A percentile compares a stretch with the other conserved stretches of the same genome.
phyloP scores from a whole-genome alignment of 1,140 invertebrate genomes.

The Asbolus verrucosus region DNA sequence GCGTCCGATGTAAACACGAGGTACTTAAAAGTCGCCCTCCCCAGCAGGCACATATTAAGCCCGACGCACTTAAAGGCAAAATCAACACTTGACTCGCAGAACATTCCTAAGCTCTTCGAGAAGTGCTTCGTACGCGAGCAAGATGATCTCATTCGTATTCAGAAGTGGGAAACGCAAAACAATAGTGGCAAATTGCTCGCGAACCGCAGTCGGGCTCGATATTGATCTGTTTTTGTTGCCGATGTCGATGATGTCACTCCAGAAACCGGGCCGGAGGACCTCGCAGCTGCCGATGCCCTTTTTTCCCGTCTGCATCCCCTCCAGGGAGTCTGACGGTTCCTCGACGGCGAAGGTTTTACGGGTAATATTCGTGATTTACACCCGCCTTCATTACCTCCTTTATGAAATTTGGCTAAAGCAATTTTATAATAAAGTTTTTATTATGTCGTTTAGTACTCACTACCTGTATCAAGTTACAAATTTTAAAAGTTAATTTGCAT shows the following conservation, averaged over 20 bases:
- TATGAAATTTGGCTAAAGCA: conserved; percentile 29
- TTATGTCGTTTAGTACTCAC: conserved; percentile 2
- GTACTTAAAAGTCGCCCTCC: too few relatives aligned
- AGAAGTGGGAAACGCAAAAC: background rate
- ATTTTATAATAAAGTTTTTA: conserved; percentile 29
- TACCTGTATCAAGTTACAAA: background rate
- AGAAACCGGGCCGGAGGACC: background rate
- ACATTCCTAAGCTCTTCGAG: background rate
- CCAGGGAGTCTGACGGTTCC: too few relatives aligned
- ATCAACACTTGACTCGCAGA: background rate
- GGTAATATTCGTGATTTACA: conserved; percentile 18
- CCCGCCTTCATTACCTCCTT: background rate
- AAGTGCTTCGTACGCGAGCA: background rate
- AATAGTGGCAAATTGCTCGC: conserved; percentile 3
- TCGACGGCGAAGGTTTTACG: conserved; percentile 23
- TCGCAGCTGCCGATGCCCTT: too few relatives aligned
- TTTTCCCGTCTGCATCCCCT: too few relatives aligned
- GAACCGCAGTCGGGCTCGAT: background rate
- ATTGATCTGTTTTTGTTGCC: conserved; percentile 10
- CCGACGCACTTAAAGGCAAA: too few relatives aligned
- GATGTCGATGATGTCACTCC: conserved; percentile 2
- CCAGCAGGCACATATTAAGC: too few relatives aligned
- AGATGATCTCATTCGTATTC: conserved; percentile 2
- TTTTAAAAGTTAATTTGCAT: conserved; percentile 19
- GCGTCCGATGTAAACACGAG: too few relatives aligned